Conservation (phyloP, 1,140 invertebrate species). For the Scaptomyza hsui region DNA sequence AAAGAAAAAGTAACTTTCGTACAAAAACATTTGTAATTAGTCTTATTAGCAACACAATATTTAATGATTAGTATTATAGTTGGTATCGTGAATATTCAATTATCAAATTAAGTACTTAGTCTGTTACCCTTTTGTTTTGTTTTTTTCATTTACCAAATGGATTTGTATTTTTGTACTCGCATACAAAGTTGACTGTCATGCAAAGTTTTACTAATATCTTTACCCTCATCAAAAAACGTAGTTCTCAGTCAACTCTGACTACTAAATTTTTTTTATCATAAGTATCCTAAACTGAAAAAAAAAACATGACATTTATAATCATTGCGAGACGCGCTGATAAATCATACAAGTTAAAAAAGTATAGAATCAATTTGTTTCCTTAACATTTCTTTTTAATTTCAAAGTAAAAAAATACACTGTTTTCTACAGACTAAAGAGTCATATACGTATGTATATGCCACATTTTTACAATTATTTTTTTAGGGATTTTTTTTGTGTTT, state of each 20-base stretch:
- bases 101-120: constrained; percentile 60
- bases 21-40: constrained; percentile 21
- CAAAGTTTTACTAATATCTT: constrained; percentile 35
- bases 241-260: constrained; percentile 57
- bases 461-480: not conserved
- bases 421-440: constrained; percentile 9
- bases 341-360: constrained; percentile 58
- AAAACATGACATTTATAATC: constrained; percentile 48
- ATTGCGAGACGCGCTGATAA: constrained; percentile 11
- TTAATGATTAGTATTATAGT: constrained; percentile 1
- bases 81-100: constrained; percentile 49
- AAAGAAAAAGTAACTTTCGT: constrained; percentile 8
- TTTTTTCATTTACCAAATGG: constrained; percentile 54
- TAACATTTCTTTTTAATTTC: not conserved
- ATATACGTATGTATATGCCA: constrained; percentile 9
- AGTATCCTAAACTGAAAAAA: constrained; percentile 16
- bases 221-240: constrained; percentile 65
- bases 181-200: constrained; percentile 57
- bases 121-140: constrained; percentile 75
- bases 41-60: constrained; percentile 10
- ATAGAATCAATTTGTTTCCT: constrained; percentile 43
- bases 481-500: constrained; percentile 1
- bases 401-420: not conserved
- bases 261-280: constrained; percentile 48
- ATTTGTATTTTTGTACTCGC: constrained; percentile 65